Conservation (phyloP, 2,888 invertebrate genomes). For the Drosophila phalerata region DNA sequence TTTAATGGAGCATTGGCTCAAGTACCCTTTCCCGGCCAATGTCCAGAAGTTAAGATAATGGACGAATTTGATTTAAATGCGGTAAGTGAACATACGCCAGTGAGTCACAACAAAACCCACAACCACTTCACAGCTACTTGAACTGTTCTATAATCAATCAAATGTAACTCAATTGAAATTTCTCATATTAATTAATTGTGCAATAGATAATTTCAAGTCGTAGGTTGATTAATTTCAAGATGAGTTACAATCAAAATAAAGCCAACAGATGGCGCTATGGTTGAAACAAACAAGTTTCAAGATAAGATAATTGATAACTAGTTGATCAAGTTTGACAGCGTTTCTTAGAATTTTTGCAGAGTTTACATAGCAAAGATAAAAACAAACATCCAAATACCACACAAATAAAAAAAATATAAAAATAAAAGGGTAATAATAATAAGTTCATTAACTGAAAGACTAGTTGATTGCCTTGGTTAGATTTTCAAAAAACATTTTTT, state of each 20-base stretch:
- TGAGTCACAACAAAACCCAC: not conserved
- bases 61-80: conserved; percentile 87
- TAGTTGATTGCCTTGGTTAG: not conserved
- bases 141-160: conserved; percentile 23
- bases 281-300: not conserved
- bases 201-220: conserved; percentile 17
- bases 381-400: not conserved
- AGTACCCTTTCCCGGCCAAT: conserved; percentile 88
- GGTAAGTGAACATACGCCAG: conserved; percentile 72
- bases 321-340: not conserved
- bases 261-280: not conserved
- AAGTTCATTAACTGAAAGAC: not conserved
- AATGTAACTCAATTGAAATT: conserved; percentile 24
- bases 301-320: not conserved
- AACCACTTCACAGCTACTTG: conserved; percentile 15
- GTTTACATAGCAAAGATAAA: not conserved
- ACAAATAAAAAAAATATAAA: not conserved
- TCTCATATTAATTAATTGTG: conserved; percentile 42
- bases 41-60: conserved; percentile 88
- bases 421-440: not conserved
- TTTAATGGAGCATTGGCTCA: conserved; percentile 85
- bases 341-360: not conserved
- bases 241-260: not conserved
- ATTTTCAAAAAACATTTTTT: not conserved
- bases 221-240: conserved; percentile 19